Evolutionary conservation across 2,113 vertebrate species (phyloP), one percentile per base, ranked within the genome.

Genomic region (Ophthalmolycus amberensis): DNA sequence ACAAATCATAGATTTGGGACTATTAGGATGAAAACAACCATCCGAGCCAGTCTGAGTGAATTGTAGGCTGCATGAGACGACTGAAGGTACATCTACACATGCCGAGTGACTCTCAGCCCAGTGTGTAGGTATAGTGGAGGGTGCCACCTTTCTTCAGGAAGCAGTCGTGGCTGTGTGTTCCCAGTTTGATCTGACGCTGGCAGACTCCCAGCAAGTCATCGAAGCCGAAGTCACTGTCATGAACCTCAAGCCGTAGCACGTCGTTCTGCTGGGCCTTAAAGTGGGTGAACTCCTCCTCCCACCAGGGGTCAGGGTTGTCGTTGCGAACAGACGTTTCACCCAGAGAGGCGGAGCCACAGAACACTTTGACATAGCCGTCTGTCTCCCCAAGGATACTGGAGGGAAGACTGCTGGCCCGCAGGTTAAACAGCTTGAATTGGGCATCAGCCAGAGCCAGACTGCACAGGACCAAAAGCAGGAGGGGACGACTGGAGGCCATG

Each of bases 71-170:
- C 5, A 18, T 64, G 32, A 8, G 15, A 60, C 6, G 7, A 29
- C 9, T 48, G 37, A n/a, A n/a, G n/a, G n/a, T n/a, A n/a, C n/a
- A n/a, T n/a, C n/a, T n/a, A n/a, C n/a, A n/a, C n/a, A n/a, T n/a
- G n/a, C n/a, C n/a, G 59, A 29, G 9, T 66, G 38, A 37, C 6
- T 27, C 5, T 34, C n/a, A 8, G 1, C 8, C 1, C 0, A 91
- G 81, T 8, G 71, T 89, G 76, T 88, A 91, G 65, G 48, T 1
- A 6, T 91, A 91, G 79, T 84, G 68, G n/a, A 91, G 80, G 16
- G 59, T 75, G 27, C 87, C 87, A 0, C 87, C 87, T 48, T 84
- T 52, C 32, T 70, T 4, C 83, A 91, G 72, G 75, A 9, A 84
- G 48, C 90, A 91, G 20, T 84, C 64, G 0, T 86, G 75, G 4